Percentiles rank a stretch among this genome's conserved stretches.
Conservation (phyloP, 2,113 vertebrate species). For the Bufo bufo region DNA sequence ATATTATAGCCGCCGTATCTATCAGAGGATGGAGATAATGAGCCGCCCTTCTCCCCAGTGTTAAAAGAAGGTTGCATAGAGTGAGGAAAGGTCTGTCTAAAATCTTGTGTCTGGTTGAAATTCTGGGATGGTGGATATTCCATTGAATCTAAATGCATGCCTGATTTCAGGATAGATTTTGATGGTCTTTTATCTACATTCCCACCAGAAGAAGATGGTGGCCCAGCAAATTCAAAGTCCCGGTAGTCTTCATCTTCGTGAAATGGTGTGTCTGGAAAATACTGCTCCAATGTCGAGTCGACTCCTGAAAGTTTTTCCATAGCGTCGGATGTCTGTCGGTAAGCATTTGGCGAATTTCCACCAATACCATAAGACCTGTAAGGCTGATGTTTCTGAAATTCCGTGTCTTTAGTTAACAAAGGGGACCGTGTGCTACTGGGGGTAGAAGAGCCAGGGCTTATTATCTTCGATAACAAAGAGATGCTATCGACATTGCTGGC, state of each 20-base stretch:
- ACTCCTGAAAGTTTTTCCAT: slow-evolving; percentile 72
- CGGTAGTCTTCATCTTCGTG: slow-evolving; percentile 79
- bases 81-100: slow-evolving; percentile 70
- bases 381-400: slow-evolving; percentile 70
- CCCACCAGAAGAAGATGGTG: slow-evolving; percentile 67
- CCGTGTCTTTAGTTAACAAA: slow-evolving; percentile 71
- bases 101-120: slow-evolving; percentile 71
- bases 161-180: slow-evolving; percentile 76
- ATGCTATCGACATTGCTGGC: slow-evolving; percentile 73
- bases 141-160: slow-evolving; percentile 65
- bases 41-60: slow-evolving; percentile 71
- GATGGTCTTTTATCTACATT: slow-evolving; percentile 77
- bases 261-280: slow-evolving; percentile 77
- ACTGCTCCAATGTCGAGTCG: slow-evolving; percentile 78
- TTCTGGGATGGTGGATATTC: slow-evolving; percentile 73
- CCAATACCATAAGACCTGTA: slow-evolving; percentile 71
- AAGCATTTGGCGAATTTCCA: slow-evolving; percentile 67
- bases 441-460: slow-evolving; percentile 78
- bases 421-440: slow-evolving; percentile 76
- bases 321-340: slow-evolving; percentile 68
- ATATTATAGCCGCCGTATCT: slow-evolving; percentile 70
- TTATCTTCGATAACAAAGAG: slow-evolving; percentile 79
- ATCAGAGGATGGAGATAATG: slow-evolving; percentile 64
- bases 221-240: slow-evolving; percentile 75
- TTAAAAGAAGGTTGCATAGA: slow-evolving; percentile 69